Percentiles rank a stretch among this genome's conserved stretches.
Conservation (phyloP, 2,888 invertebrate genomes). For the Psococerastis gibbosa region DNA sequence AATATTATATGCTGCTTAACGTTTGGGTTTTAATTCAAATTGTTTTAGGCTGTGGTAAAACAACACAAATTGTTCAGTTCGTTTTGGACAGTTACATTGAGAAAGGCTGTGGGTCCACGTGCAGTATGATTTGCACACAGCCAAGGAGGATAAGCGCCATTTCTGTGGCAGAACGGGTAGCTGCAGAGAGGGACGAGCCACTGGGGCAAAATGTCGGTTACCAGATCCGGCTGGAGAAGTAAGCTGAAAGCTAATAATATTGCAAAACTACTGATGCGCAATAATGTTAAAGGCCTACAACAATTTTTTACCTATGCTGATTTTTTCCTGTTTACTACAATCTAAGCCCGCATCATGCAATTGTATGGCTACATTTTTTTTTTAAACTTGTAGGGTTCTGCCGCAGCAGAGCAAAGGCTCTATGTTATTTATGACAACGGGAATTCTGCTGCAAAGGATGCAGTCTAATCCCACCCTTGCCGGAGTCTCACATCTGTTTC, state of each 20-base stretch:
- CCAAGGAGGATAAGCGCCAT: constrained; percentile 83
- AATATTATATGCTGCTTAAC: too few relatives aligned
- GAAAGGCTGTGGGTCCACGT: constrained; percentile 44
- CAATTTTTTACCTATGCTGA: too few relatives aligned
- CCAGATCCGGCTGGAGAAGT: constrained; percentile 69
- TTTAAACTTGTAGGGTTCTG: constrained; percentile 34
- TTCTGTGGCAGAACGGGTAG: constrained; percentile 73
- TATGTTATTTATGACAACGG: constrained; percentile 78
- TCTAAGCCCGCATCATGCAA: too few relatives aligned
- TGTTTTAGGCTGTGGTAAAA: constrained; percentile 69
- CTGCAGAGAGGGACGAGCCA: constrained; percentile 58
- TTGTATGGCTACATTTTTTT: too few relatives aligned
- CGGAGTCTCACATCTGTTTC: constrained; percentile 56
- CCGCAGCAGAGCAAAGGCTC: constrained; percentile 48
- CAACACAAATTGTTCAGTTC: constrained; percentile 81
- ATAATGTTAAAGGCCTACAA: too few relatives aligned
- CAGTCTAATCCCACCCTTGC: constrained; percentile 54
- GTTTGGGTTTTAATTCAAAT: too few relatives aligned
- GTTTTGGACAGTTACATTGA: constrained; percentile 62
- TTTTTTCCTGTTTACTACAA: too few relatives aligned
- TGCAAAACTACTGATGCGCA: too few relatives aligned
- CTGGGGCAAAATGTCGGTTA: constrained; percentile 59
- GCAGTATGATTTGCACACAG: constrained; percentile 74
- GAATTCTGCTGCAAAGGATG: constrained; percentile 62
- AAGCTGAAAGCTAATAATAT: too few relatives aligned